Evolutionary conservation across 2,797 vertebrate genomes (phyloP).

Genomic region (Lagocephalus sceleratus): DNA sequence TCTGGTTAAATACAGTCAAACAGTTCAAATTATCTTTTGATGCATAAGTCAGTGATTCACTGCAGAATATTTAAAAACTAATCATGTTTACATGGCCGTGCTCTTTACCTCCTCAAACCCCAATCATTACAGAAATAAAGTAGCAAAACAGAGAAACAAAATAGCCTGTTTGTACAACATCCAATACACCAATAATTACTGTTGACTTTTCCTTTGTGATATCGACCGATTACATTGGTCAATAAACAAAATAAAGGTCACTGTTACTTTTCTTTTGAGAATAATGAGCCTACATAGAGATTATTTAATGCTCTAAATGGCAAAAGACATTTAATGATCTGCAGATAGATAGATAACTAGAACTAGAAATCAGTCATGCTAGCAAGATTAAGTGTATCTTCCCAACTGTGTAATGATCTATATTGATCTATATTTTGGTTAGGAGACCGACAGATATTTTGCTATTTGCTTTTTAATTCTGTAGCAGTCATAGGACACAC

Average conservation of each 20-base stretch:
- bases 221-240: conserved; percentile 46
- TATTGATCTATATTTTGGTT: too few relatives aligned
- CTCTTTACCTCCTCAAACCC: conserved; percentile 23
- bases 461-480: too few relatives aligned
- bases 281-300: conserved; percentile 48
- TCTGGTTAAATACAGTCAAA: neutral
- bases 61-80: conserved; percentile 18
- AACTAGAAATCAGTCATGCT: conserved; percentile 24
- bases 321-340: conserved; percentile 52
- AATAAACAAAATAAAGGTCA: conserved; percentile 63
- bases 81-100: conserved; percentile 20
- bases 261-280: conserved; percentile 44
- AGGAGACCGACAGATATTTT: too few relatives aligned
- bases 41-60: conserved; percentile 35
- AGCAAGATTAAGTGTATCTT: too few relatives aligned
- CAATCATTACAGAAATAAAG: conserved; percentile 45
- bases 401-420: too few relatives aligned
- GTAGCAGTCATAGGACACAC: too few relatives aligned
- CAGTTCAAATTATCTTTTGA: conserved; percentile 25
- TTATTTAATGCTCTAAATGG: conserved; percentile 47
- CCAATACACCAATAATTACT: conserved; percentile 59
- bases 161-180: conserved; percentile 43
- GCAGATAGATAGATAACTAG: conserved; percentile 24
- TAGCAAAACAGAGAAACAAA: conserved; percentile 31
- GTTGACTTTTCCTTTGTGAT: conserved; percentile 37